These are phyloP conservation scores for Pan troglodytes DNA, from an alignment of 2,113 vertebrate species.

Conservation along the genomic window DNA sequence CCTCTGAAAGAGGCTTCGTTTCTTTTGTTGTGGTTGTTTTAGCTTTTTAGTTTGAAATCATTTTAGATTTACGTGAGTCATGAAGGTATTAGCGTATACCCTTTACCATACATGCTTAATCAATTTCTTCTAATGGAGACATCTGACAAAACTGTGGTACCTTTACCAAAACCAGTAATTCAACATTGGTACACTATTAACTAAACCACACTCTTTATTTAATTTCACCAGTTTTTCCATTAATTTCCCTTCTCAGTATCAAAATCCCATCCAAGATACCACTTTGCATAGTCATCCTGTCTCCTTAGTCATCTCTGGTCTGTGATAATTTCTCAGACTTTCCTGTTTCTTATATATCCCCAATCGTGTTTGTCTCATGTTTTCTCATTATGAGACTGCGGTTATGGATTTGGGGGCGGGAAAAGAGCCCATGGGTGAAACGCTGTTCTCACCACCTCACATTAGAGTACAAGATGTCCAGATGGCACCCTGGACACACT, in stretches of 20 bases:
- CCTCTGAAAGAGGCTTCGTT: too few species aligned
- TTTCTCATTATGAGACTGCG: background rate
- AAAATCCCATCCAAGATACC: background rate
- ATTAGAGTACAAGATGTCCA: accelerated
- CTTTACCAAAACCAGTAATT: background rate
- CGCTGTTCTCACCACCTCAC: accelerated
- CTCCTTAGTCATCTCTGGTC: background rate
- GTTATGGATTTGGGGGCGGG: background rate
- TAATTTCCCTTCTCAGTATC: background rate
- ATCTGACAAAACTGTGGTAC: accelerated
- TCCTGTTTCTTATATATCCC: background rate
- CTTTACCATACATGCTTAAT: background rate
- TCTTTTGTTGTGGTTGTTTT: too few species aligned
- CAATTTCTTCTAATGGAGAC: background rate
- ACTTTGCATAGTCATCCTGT: accelerated
- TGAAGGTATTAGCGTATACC: accelerated
- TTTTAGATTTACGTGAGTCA: background rate
- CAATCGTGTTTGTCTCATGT: background rate
- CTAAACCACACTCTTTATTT: background rate
- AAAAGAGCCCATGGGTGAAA: background rate
- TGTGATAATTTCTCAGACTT: background rate
- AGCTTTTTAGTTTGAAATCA: background rate
- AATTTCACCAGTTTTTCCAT: background rate
- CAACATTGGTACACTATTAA: accelerated
- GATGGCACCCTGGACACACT: too few species aligned